Evolutionary conservation across 1,140 invertebrate species (phyloP), one percentile per base, ranked within the genome.

Genomic region (Helicoverpa armigera): DNA sequence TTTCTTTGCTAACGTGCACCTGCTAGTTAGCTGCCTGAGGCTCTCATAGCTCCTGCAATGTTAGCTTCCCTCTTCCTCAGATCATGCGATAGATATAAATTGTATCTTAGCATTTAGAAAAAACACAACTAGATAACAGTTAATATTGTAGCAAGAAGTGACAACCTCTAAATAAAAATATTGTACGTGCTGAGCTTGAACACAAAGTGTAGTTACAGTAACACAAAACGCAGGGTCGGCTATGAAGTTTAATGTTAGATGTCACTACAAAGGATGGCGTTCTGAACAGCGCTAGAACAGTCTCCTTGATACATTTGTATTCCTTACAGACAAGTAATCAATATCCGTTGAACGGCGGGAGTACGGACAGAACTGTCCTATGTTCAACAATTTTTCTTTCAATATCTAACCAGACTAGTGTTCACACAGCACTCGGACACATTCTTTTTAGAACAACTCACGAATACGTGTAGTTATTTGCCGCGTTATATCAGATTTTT

Each of bases 1-100:
- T 94, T 95, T 94, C 92, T 90, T 92, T 92, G 88, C 90, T 88
- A 88, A 89, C 90, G 89, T 94, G 91, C 91, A 95, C 90, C 91
- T 92, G 92, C 88, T 94, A 94, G 92, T 94, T 93, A 93, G 89
- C 87, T 86, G 87, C 89, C 89, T 87, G 86, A 83, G 88, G 90
- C 89, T 88, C 85, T 90, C 90, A 87, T 89, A 89, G 87, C 88
- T 87, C 85, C 65, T 82, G 82, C 87, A 75, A 85, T 88, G 85
- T 87, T 91, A 87, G 87, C 86, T 85, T 84, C 84, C 85, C 89
- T 74, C 81, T 85, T 81, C 65, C 83, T 82, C 70, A 31, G 48
- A 78, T 79, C 80, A 78, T 85, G 80, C 56, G 82, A 63, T 35
- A 76, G 77, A 65, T 73, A 75, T 82, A 83, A 84, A 78, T 69